Conservation (phyloP, 2,797 vertebrate species). For the Alauda arvensis region DNA sequence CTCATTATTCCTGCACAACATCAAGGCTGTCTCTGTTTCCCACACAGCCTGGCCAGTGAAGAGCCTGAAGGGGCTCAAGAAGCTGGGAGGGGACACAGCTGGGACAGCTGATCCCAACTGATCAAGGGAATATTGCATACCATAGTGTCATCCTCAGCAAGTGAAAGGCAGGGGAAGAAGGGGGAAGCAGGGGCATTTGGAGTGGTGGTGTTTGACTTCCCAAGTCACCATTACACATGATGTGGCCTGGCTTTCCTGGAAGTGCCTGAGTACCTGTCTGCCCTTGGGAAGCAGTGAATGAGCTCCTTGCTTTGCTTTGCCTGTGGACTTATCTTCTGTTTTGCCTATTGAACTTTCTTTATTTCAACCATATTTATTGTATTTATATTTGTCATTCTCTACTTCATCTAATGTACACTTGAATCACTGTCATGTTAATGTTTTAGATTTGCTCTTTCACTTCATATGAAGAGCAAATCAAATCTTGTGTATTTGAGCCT, state of each 20-base stretch:
- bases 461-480: too few relatives aligned
- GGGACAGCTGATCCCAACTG: accelerated
- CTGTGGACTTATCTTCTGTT: neutral
- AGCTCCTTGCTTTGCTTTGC: neutral
- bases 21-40: neutral
- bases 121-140: neutral
- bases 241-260: too few relatives aligned
- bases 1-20: neutral
- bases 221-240: neutral
- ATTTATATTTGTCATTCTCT: neutral
- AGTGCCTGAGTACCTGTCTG: neutral
- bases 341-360: neutral
- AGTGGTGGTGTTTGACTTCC: neutral
- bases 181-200: too few relatives aligned
- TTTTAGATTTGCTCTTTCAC: neutral
- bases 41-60: accelerated
- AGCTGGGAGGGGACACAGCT: neutral
- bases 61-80: neutral
- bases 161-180: neutral
- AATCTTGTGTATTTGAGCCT: neutral
- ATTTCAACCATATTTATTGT: neutral
- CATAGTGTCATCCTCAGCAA: neutral
- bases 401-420: neutral
- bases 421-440: neutral
- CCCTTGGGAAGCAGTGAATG: neutral